Evolutionary conservation across 2,113 vertebrate species (phyloP).

Genomic region (Anthoscopus minutus): DNA sequence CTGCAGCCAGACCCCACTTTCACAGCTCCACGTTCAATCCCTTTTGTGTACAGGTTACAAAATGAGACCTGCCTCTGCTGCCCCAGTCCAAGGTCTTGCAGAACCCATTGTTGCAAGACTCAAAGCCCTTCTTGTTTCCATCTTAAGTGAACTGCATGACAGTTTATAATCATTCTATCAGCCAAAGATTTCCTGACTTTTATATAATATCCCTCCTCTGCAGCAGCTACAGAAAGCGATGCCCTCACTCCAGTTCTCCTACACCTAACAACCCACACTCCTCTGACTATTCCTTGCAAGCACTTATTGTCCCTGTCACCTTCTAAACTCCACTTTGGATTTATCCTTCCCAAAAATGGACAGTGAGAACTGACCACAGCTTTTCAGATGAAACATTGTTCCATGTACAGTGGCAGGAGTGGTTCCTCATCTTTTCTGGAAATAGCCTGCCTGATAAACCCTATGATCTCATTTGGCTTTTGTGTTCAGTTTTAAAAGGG

Average conservation of each 20-base stretch:
- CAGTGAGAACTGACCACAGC: background rate
- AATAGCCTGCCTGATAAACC: background rate
- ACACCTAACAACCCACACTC: rapidly evolving
- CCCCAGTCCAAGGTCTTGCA: background rate
- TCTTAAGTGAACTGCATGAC: background rate
- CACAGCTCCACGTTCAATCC: background rate
- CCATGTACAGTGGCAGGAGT: background rate
- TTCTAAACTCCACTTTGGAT: background rate
- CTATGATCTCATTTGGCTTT: slow-evolving; percentile 53
- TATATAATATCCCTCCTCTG: background rate
- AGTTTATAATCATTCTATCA: background rate
- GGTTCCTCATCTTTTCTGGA: background rate
- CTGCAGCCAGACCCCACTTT: background rate
- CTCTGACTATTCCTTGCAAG: background rate
- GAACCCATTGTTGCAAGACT: background rate
- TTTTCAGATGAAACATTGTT: background rate
- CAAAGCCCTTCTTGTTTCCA: background rate
- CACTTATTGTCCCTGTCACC: background rate
- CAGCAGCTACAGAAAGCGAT: background rate
- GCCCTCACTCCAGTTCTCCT: background rate
- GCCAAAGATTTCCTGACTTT: background rate
- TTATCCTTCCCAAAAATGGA: background rate
- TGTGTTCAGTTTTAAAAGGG: slow-evolving; percentile 27
- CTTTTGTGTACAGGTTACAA: background rate
- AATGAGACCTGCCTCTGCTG: background rate